Evolutionary conservation across 2,888 invertebrate genomes (phyloP).

Genomic region (Laothoe populi): DNA sequence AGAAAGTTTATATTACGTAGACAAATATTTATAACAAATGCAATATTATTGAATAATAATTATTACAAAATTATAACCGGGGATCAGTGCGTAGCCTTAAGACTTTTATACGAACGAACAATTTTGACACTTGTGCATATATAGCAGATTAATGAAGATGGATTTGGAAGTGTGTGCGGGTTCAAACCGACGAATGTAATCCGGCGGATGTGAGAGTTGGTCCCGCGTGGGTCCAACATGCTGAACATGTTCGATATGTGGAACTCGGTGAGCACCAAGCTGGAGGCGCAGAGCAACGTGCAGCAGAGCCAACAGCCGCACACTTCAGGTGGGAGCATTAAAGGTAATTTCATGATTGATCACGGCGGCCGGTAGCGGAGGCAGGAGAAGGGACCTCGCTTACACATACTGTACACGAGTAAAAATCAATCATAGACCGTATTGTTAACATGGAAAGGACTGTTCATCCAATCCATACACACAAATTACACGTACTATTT

Average conservation of each 20-base stretch:
- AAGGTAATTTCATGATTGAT: slow-evolving; percentile 87
- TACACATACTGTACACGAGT: no score
- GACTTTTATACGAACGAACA: slow-evolving; percentile 77
- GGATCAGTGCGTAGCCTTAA: slow-evolving; percentile 82
- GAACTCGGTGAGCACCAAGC: slow-evolving; percentile 90
- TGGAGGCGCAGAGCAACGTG: slow-evolving; percentile 87
- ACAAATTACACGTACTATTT: no score
- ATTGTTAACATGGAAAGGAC: background rate
- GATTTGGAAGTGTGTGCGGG: slow-evolving; percentile 49
- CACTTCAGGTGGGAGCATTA: slow-evolving; percentile 92
- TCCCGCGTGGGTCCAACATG: slow-evolving; percentile 66
- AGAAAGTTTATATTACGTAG: slow-evolving; percentile 76
- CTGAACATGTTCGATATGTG: slow-evolving; percentile 93
- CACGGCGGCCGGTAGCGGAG: slow-evolving; percentile 35
- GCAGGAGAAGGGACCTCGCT: background rate
- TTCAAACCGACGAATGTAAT: slow-evolving; percentile 46
- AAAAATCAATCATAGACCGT: background rate
- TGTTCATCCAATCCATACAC: background rate
- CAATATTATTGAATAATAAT: slow-evolving; percentile 57
- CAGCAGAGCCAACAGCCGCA: slow-evolving; percentile 89
- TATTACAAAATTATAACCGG: slow-evolving; percentile 68
- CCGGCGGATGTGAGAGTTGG: slow-evolving; percentile 51
- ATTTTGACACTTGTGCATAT: slow-evolving; percentile 60
- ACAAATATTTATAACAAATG: slow-evolving; percentile 45
- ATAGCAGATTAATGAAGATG: slow-evolving; percentile 64